Evolutionary conservation across 23 tunicate species (phyloP).

Genomic region (Oikopleura dioica): DNA sequence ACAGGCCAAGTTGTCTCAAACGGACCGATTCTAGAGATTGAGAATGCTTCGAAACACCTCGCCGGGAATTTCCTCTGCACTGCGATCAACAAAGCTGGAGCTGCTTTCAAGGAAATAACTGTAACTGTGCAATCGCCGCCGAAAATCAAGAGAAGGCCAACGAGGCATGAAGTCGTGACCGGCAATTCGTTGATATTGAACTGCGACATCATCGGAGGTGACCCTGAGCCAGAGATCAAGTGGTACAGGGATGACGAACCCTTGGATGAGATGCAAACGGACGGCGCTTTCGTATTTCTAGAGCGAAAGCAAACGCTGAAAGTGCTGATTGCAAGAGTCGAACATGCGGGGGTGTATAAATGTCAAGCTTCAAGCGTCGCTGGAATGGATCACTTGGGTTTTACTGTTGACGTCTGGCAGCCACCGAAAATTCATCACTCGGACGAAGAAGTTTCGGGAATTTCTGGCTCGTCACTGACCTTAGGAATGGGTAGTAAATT

Average conservation of each 20-base stretch:
- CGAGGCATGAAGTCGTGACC: constrained; percentile 31
- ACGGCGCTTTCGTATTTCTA: constrained; percentile 4
- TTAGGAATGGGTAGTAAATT: too few relatives aligned
- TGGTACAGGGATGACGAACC: neutral
- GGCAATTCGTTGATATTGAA: constrained; percentile 29
- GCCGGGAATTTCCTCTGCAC: constrained; percentile 30
- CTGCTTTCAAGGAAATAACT: constrained; percentile 15
- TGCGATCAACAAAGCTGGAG: constrained; percentile 42
- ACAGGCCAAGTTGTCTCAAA: neutral
- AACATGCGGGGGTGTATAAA: neutral
- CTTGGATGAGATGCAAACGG: neutral
- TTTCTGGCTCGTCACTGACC: neutral
- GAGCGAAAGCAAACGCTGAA: neutral
- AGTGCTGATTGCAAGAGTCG: neutral
- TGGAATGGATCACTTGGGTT: neutral
- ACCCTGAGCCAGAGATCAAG: constrained; percentile 2
- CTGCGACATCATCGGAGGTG: constrained; percentile 42
- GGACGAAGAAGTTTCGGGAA: neutral
- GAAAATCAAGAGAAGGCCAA: constrained; percentile 14
- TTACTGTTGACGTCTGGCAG: constrained; percentile 1
- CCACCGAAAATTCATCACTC: neutral
- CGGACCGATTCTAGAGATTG: neutral
- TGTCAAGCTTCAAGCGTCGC: neutral
- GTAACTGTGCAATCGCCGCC: constrained; percentile 39
- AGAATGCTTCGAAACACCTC: constrained; percentile 15